phyloP scores from a whole-genome alignment of 2,797 vertebrate species.

The Chelon labrosus region DNA sequence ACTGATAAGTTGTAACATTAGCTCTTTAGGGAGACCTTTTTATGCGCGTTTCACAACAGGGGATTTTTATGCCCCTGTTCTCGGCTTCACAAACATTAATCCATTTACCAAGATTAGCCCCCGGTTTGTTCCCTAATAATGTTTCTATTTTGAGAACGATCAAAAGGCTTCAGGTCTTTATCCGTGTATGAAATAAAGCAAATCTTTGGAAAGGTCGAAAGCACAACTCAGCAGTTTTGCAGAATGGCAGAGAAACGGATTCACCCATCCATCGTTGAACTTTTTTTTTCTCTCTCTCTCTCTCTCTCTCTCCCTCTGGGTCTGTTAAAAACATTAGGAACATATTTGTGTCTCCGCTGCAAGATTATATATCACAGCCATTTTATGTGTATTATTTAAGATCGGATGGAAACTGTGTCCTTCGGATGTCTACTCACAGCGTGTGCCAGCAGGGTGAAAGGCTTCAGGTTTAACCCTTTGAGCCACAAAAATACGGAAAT shows the following conservation, averaged over 20 bases:
- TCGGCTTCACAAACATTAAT: constrained; percentile 57
- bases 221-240: constrained; percentile 33
- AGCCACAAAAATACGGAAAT: constrained; percentile 3
- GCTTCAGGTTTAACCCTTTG: constrained; percentile 51
- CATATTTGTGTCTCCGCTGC: constrained; percentile 44
- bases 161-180: constrained; percentile 28
- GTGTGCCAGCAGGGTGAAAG: constrained; percentile 46
- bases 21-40: constrained; percentile 42
- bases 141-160: constrained; percentile 66
- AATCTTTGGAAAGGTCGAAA: constrained; percentile 9
- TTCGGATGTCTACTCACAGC: constrained; percentile 49
- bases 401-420: constrained; percentile 37
- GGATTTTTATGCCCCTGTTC: constrained; percentile 45
- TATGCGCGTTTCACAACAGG: constrained; percentile 49
- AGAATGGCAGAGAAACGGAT: neutral
- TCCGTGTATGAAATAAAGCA: constrained; percentile 17
- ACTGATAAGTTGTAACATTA: constrained; percentile 32
- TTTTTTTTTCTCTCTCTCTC: neutral
- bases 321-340: constrained; percentile 60
- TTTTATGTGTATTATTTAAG: constrained; percentile 60
- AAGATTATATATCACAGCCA: constrained; percentile 43
- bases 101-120: constrained; percentile 52
- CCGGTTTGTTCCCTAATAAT: constrained; percentile 31
- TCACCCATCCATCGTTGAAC: constrained; percentile 7
- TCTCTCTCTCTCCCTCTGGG: neutral